A percentile compares a stretch with the other conserved stretches of the same genome.
Conservation (phyloP, 1,140 invertebrate genomes). For the Magallana gigas region DNA sequence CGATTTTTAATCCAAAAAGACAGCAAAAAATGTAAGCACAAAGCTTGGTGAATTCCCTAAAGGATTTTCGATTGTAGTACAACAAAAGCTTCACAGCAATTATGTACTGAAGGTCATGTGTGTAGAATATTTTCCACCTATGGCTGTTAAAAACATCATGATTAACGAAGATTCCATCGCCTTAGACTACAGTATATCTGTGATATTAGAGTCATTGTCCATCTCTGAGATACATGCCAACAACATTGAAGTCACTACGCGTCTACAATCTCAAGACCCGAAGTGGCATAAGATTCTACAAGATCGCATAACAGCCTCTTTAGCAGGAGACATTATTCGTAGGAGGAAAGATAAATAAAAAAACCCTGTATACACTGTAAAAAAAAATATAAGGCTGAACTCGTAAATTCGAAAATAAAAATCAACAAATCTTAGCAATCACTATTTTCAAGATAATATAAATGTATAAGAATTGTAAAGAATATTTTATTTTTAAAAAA, state of each 20-base stretch:
- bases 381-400: too few relatives aligned
- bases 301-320: conserved; percentile 44
- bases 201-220: conserved; percentile 5
- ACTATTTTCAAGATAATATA: too few relatives aligned
- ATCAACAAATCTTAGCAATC: too few relatives aligned
- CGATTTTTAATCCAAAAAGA: not conserved
- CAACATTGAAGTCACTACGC: conserved; percentile 43
- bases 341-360: conserved; percentile 4
- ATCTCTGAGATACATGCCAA: conserved; percentile 5
- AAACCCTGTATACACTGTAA: too few relatives aligned
- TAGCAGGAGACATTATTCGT: conserved; percentile 37
- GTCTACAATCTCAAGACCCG: conserved; percentile 41
- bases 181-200: conserved; percentile 32
- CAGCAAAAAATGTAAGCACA: not conserved
- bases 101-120: conserved; percentile 50
- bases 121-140: conserved; percentile 34
- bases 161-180: not conserved
- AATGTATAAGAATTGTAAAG: too few relatives aligned
- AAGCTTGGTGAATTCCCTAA: conserved; percentile 52
- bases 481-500: too few relatives aligned
- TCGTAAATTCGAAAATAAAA: too few relatives aligned
- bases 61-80: conserved; percentile 47
- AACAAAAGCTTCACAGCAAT: conserved; percentile 47
- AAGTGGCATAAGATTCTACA: conserved; percentile 49
- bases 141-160: conserved; percentile 45